phyloP scores from a whole-genome alignment of 2,888 invertebrate genomes.

The Orchesellides sinensis region DNA sequence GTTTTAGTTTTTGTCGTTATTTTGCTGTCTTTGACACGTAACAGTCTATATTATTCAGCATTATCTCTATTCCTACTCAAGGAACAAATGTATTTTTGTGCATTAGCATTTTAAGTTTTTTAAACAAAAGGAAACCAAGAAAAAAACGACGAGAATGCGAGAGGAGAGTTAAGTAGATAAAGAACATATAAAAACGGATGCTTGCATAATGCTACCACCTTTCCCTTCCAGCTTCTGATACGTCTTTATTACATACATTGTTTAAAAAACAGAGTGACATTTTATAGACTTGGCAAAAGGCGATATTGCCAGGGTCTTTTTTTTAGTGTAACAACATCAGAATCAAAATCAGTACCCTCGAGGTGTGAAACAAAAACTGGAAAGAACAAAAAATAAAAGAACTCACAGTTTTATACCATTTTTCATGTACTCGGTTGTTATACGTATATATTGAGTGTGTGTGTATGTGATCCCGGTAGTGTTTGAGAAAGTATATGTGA shows the following conservation, averaged over 20 bases:
- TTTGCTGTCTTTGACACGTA: constrained; percentile 1
- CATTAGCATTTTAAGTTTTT: constrained; percentile 54
- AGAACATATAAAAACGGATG: constrained; percentile 50
- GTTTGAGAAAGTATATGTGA: constrained; percentile 65
- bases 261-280: constrained; percentile 43
- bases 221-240: constrained; percentile 34
- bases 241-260: too few relatives aligned
- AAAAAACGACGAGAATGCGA: constrained; percentile 38
- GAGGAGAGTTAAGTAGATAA: constrained; percentile 53
- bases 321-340: constrained; percentile 21
- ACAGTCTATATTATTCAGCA: constrained; percentile 13
- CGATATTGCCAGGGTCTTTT: constrained; percentile 25
- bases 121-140: constrained; percentile 23
- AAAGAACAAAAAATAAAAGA: constrained; percentile 33
- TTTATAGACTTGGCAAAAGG: constrained; percentile 38
- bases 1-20: neutral
- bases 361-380: constrained; percentile 46
- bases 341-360: constrained; percentile 53
- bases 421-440: neutral
- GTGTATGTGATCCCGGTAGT: too few relatives aligned
- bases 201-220: constrained; percentile 45
- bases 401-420: too few relatives aligned
- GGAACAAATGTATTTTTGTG: constrained; percentile 11
- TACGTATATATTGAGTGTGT: constrained; percentile 20
- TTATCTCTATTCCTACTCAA: neutral